Evolutionary conservation across 2,113 vertebrate species (phyloP).

Genomic region (Thymallus thymallus): DNA sequence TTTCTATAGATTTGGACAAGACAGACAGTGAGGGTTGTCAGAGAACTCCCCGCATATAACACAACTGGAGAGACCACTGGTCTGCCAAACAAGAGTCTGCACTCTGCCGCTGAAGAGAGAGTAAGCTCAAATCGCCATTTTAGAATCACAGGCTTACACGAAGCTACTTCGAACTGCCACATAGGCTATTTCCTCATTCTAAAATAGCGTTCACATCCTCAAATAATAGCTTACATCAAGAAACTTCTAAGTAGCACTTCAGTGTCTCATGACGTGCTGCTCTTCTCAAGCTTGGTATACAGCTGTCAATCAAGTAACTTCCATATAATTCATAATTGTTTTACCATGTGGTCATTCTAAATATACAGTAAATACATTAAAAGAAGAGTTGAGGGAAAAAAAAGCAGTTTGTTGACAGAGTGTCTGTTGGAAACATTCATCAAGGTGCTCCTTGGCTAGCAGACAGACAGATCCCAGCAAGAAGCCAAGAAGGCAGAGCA

Average conservation of each 20-base stretch:
- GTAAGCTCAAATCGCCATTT: background rate
- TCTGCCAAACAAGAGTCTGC: slow-evolving; percentile 1
- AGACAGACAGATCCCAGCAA: slow-evolving; percentile 9
- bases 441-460: slow-evolving; percentile 36
- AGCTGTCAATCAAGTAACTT: slow-evolving; percentile 18
- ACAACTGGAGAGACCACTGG: slow-evolving; percentile 4
- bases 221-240: background rate
- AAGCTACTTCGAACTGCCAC: slow-evolving; percentile 22
- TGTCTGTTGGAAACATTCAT: slow-evolving; percentile 53
- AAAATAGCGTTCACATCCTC: background rate
- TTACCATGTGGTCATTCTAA: slow-evolving; percentile 31
- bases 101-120: slow-evolving; percentile 12
- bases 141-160: slow-evolving; percentile 21
- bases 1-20: slow-evolving; percentile 47
- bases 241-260: background rate
- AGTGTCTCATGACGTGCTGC: background rate
- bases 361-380: slow-evolving; percentile 57
- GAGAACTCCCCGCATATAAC: slow-evolving; percentile 12
- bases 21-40: slow-evolving; percentile 11
- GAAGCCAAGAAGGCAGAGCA: slow-evolving; percentile 54
- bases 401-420: slow-evolving; percentile 23
- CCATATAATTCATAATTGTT: slow-evolving; percentile 20
- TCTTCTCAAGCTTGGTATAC: slow-evolving; percentile 6
- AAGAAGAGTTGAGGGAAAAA: slow-evolving; percentile 7
- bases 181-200: background rate